These are phyloP conservation scores for Trissolcus basalis DNA, from an alignment of 1,140 invertebrate species.

Conservation along the genomic window DNA sequence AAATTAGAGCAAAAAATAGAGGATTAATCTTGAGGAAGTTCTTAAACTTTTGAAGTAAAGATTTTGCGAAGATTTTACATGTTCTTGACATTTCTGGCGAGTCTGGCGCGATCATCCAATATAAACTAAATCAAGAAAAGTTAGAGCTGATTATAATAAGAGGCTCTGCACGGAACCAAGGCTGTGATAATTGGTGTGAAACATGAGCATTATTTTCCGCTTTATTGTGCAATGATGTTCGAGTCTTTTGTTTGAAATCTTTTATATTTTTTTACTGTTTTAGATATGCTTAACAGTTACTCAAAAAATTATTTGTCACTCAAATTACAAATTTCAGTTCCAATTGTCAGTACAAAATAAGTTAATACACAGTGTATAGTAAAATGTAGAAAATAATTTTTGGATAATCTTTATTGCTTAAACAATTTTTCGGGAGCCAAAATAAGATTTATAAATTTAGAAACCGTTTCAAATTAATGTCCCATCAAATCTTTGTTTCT, in stretches of 20 bases:
- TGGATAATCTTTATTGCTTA: too few species aligned
- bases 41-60: too few species aligned
- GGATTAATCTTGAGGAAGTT: too few species aligned
- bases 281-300: neutral
- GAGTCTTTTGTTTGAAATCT: slow-evolving; percentile 23
- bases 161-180: slow-evolving; percentile 13
- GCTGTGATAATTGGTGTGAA: slow-evolving; percentile 38
- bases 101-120: slow-evolving; percentile 25
- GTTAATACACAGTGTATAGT: too few species aligned
- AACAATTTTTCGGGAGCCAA: too few species aligned
- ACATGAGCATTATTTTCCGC: slow-evolving; percentile 47
- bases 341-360: too few species aligned
- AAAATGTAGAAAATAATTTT: too few species aligned
- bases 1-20: too few species aligned
- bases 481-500: slow-evolving; percentile 12
- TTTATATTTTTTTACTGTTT: slow-evolving; percentile 11
- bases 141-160: slow-evolving; percentile 12
- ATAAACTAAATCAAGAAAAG: slow-evolving; percentile 37
- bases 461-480: too few species aligned
- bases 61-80: slow-evolving; percentile 13
- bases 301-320: too few species aligned
- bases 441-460: too few species aligned
- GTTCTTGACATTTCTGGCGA: slow-evolving; percentile 7
- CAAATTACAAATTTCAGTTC: too few species aligned
- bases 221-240: slow-evolving; percentile 40